These are phyloP conservation scores for Pseudomyrmex concolor DNA, from an alignment of 1,140 invertebrate genomes.

Conservation along the genomic window DNA sequence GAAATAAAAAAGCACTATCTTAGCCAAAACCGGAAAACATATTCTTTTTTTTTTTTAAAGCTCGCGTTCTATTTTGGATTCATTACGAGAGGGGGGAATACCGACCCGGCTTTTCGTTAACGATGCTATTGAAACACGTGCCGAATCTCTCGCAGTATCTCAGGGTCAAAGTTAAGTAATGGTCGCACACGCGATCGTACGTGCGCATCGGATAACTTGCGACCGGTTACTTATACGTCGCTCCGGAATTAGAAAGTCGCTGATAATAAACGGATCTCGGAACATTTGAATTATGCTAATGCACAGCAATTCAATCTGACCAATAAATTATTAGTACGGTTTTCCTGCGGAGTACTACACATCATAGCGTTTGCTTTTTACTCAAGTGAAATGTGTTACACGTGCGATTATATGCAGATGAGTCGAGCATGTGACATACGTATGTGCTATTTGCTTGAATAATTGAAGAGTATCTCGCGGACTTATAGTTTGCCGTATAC, in stretches of 20 bases:
- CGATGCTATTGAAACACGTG: background rate
- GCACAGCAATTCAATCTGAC: conserved; percentile 13
- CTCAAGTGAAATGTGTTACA: conserved; percentile 36
- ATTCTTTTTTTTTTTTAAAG: conserved; percentile 31
- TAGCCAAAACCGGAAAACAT: conserved; percentile 4
- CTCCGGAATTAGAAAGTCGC: background rate
- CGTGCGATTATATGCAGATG: conserved; percentile 19
- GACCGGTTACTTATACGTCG: background rate
- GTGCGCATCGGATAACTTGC: background rate
- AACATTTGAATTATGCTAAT: conserved; percentile 34
- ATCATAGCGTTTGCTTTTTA: conserved; percentile 25
- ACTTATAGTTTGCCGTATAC: background rate
- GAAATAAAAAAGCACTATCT: too few relatives aligned
- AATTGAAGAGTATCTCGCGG: conserved; percentile 16
- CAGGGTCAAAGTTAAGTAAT: conserved; percentile 24
- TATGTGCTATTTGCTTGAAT: conserved; percentile 25
- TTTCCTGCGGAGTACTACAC: conserved; percentile 6
- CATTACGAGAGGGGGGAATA: background rate
- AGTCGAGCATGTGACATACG: conserved; percentile 39
- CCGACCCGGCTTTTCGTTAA: background rate
- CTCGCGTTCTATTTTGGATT: conserved; percentile 13
- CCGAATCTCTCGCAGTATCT: conserved; percentile 4
- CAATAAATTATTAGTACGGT: conserved; percentile 31
- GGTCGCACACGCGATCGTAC: background rate
- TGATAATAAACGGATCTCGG: background rate